Evolutionary conservation across 1,140 invertebrate genomes (phyloP).

Genomic region (Maconellicoccus hirsutus): DNA sequence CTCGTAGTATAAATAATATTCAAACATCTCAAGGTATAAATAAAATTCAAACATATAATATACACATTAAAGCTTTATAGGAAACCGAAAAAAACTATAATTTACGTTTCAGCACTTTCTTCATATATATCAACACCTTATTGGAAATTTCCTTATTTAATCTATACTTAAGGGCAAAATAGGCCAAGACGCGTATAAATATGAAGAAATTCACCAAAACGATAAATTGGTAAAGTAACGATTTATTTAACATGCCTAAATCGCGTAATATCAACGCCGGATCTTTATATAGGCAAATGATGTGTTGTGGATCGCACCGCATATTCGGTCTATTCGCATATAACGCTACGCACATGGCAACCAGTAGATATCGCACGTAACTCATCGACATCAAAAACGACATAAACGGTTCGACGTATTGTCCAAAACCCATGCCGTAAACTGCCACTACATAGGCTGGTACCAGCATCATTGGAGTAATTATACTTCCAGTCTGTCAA

Average conservation of each 20-base stretch:
- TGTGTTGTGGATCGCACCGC: slow-evolving; percentile 25
- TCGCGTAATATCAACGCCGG: slow-evolving; percentile 35
- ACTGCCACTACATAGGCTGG: slow-evolving; percentile 36
- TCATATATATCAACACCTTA: slow-evolving; percentile 37
- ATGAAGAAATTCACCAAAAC: slow-evolving; percentile 37
- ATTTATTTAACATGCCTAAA: slow-evolving; percentile 37
- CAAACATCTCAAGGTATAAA: background rate
- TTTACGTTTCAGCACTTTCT: slow-evolving; percentile 38
- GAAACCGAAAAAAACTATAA: background rate
- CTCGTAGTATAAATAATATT: background rate
- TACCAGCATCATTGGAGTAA: slow-evolving; percentile 34
- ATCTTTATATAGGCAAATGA: slow-evolving; percentile 32
- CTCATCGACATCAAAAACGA: slow-evolving; percentile 43
- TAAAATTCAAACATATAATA: background rate
- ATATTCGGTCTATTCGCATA: slow-evolving; percentile 38
- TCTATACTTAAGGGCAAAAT: slow-evolving; percentile 36
- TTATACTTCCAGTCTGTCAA: slow-evolving; percentile 36
- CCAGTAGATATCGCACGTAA: slow-evolving; percentile 45
- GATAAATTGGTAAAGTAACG: slow-evolving; percentile 34
- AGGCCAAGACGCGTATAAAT: slow-evolving; percentile 37
- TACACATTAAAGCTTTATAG: background rate
- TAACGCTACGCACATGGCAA: slow-evolving; percentile 40
- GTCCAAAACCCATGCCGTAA: slow-evolving; percentile 37
- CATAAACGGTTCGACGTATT: slow-evolving; percentile 39
- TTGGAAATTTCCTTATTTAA: slow-evolving; percentile 38